phyloP scores from a whole-genome alignment of 2,888 invertebrate species.

The Drosophila nr. fundita region DNA sequence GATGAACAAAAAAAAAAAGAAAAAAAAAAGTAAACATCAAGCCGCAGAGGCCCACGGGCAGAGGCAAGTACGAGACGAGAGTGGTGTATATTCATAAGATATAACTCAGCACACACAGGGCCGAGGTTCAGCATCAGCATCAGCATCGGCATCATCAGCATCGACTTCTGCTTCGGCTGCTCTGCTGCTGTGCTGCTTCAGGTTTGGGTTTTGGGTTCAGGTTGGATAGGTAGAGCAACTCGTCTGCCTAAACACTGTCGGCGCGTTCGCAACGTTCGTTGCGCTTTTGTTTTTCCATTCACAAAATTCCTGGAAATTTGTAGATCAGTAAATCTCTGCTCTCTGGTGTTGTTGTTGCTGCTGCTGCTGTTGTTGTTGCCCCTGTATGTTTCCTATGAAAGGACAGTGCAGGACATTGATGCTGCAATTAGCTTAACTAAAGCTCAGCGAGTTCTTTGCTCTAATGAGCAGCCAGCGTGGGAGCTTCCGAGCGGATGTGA shows the following conservation, averaged over 20 bases:
- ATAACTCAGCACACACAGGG: constrained; percentile 25
- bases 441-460: constrained; percentile 24
- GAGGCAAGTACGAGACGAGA: constrained; percentile 65
- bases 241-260: constrained; percentile 46
- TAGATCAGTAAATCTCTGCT: constrained; percentile 77
- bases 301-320: constrained; percentile 78
- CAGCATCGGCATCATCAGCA: constrained; percentile 17
- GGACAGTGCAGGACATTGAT: constrained; percentile 51
- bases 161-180: constrained; percentile 44
- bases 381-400: constrained; percentile 68
- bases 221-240: constrained; percentile 60
- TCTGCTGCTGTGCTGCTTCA: constrained; percentile 35
- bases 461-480: constrained; percentile 60
- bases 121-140: constrained; percentile 40
- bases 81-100: constrained; percentile 70
- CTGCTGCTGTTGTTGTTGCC: constrained; percentile 15
- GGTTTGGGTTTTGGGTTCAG: constrained; percentile 58
- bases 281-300: constrained; percentile 81
- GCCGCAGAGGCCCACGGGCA: constrained; percentile 26
- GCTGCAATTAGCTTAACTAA: constrained; percentile 64
- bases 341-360: constrained; percentile 18
- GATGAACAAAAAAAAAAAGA: constrained; percentile 23
- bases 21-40: constrained; percentile 44
- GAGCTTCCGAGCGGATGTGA: constrained; percentile 66
- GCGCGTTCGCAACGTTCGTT: constrained; percentile 48